Base-by-base conservation (phyloP, 2,888 invertebrate species). In the Eupithecia inturbata region DNA sequence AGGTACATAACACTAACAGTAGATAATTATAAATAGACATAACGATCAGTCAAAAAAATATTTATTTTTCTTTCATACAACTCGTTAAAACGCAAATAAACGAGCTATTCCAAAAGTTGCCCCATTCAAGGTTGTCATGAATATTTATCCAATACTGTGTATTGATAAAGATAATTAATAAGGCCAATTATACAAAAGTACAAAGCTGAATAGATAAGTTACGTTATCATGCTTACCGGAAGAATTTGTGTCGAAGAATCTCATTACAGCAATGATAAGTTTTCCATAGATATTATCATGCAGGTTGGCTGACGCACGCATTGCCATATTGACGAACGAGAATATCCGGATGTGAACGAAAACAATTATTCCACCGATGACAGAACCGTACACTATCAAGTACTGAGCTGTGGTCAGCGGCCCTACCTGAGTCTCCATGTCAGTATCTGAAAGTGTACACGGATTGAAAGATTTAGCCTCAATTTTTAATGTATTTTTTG, bases 161-260 rank as follows among this genome's bases (percentile, higher is more conserved):
- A 14, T 57, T 0, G 57, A 57, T 57, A 26, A 57, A 3, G 57
- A 57, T 57, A 57, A 26, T 26, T 12, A 57, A 26, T 57, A 14
- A 57, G 26, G 57, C 26, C 26, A 57, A 57, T 22, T 22, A 53
- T 22, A 53, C 53, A 22, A 49, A 45, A 53, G 22, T 22, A 53
- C 22, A 4, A 22, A 57, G 22, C 7, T 4, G 12, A 57, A 57
- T 14, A 26, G 57, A 57, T 57, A 57, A 26, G 26, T 0, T 53
- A 53, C 0, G n/a, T 53, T 57, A 57, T 57, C 57, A 5, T 45
- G 81, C 93, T 94, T 88, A 96, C 97, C 97, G 67, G 97, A 96
- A 7, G 97, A 96, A 88, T 97, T 97, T 0, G 95, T 95, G 83
- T 97, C 96, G 84, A 98, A 98, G 88, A 98, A 98, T 75, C 95